Evolutionary conservation across 2,113 vertebrate genomes (phyloP).

Genomic region (Lampris megalopsis): DNA sequence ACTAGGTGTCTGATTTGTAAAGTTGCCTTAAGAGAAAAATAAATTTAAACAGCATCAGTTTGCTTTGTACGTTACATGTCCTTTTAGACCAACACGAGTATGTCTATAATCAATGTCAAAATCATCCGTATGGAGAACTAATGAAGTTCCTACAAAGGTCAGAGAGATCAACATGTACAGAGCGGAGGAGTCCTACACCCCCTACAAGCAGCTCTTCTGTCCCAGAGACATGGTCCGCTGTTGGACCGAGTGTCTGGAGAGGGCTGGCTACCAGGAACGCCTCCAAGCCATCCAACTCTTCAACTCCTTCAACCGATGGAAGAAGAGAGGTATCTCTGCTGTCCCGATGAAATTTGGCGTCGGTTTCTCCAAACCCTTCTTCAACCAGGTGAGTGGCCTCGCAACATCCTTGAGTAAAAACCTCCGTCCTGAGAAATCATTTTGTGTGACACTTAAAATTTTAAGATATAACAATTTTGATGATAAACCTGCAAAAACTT

Average conservation of each 20-base stretch:
- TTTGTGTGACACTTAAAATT: too few relatives aligned
- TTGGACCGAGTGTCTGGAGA: constrained; percentile 83
- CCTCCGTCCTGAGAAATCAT: too few relatives aligned
- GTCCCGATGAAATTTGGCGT: constrained; percentile 83
- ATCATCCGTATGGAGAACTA: too few relatives aligned
- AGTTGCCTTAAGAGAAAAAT: too few relatives aligned
- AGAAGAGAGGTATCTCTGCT: constrained; percentile 81
- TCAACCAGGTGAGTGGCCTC: constrained; percentile 79
- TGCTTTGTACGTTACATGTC: not conserved
- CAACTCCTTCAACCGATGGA: constrained; percentile 81
- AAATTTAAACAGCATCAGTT: not conserved
- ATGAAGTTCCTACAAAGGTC: constrained; percentile 59
- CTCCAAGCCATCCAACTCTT: constrained; percentile 69
- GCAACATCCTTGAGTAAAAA: too few relatives aligned
- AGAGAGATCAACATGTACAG: constrained; percentile 84
- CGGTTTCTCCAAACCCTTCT: constrained; percentile 73
- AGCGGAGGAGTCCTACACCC: constrained; percentile 64
- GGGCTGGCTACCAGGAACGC: constrained; percentile 69
- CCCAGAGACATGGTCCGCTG: constrained; percentile 74
- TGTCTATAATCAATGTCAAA: not conserved
- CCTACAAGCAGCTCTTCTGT: constrained; percentile 80
- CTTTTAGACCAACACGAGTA: not conserved
- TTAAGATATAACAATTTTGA: too few relatives aligned
- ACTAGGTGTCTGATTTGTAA: not conserved
- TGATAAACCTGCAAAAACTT: too few relatives aligned